phyloP scores from a whole-genome alignment of 2,797 vertebrate genomes.

The Knipowitschia caucasica region DNA sequence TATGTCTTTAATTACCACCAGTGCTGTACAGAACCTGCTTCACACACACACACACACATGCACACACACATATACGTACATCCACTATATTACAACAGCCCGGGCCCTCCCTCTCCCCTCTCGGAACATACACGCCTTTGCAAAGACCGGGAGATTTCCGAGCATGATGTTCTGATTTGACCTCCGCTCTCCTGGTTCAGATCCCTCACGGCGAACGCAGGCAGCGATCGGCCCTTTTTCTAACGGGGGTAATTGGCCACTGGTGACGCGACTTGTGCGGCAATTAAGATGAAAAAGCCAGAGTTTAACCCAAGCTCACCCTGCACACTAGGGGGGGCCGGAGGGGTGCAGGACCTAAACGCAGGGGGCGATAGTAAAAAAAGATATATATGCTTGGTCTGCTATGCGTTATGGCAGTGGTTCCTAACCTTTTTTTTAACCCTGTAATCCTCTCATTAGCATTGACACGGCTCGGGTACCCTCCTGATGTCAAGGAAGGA shows the following conservation, averaged over 20 bases:
- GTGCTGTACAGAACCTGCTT: conserved; percentile 89
- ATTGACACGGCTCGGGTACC: too few relatives aligned
- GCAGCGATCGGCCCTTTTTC: conserved; percentile 50
- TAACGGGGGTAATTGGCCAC: conserved; percentile 82
- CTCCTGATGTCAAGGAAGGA: too few relatives aligned
- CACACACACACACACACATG: conserved; percentile 62
- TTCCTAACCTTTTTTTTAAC: too few relatives aligned
- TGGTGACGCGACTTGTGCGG: conserved; percentile 67
- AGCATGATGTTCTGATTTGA: conserved; percentile 55
- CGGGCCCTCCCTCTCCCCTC: conserved; percentile 28
- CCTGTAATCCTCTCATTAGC: too few relatives aligned
- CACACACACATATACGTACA: conserved; percentile 71
- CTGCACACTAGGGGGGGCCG: not conserved
- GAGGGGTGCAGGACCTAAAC: conserved; percentile 2
- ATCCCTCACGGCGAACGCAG: conserved; percentile 70
- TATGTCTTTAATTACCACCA: conserved; percentile 95
- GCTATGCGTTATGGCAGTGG: not conserved
- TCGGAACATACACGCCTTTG: not conserved
- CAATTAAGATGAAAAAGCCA: conserved; percentile 70
- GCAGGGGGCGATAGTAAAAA: not conserved
- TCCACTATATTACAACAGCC: conserved; percentile 76
- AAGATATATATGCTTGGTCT: not conserved
- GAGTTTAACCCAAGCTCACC: conserved; percentile 9
- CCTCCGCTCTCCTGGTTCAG: conserved; percentile 70
- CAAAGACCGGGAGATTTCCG: conserved; percentile 4